These are phyloP conservation scores for Drosophila austrosaltans DNA, from an alignment of 2,888 invertebrate genomes.

Conservation along the genomic window DNA sequence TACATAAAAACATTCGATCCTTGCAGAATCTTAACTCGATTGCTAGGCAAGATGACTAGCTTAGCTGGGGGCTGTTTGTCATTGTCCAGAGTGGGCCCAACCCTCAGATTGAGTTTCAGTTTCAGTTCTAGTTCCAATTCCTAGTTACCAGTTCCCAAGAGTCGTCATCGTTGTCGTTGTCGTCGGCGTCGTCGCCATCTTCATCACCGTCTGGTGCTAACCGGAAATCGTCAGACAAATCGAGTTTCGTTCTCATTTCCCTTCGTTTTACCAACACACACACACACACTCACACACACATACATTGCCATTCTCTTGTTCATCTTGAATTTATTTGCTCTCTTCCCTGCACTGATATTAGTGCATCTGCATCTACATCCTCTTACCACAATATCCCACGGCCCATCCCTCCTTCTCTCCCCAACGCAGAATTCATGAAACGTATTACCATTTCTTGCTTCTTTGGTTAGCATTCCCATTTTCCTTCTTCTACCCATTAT, in stretches of 20 bases:
- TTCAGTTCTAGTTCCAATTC: conserved; percentile 9
- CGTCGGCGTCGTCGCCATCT: conserved; percentile 18
- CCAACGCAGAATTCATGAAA: background rate
- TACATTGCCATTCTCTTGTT: conserved; percentile 6
- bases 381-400: background rate
- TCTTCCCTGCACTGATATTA: conserved; percentile 12
- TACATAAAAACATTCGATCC: conserved; percentile 12
- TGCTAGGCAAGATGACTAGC: conserved; percentile 15
- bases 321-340: conserved; percentile 23
- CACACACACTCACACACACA: background rate
- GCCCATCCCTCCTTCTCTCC: too few relatives aligned
- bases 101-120: conserved; percentile 7
- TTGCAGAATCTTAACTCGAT: conserved; percentile 24
- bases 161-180: conserved; percentile 11
- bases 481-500: background rate
- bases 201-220: conserved; percentile 19
- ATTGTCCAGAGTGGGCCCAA: conserved; percentile 17
- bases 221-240: conserved; percentile 59
- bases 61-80: conserved; percentile 14
- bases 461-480: background rate
- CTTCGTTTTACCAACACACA: background rate
- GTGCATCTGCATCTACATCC: background rate
- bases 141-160: conserved; percentile 9
- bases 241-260: conserved; percentile 47
- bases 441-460: conserved; percentile 13